Evolutionary conservation across 2,113 vertebrate species (phyloP).

Genomic region (Glaucidium brasilianum): DNA sequence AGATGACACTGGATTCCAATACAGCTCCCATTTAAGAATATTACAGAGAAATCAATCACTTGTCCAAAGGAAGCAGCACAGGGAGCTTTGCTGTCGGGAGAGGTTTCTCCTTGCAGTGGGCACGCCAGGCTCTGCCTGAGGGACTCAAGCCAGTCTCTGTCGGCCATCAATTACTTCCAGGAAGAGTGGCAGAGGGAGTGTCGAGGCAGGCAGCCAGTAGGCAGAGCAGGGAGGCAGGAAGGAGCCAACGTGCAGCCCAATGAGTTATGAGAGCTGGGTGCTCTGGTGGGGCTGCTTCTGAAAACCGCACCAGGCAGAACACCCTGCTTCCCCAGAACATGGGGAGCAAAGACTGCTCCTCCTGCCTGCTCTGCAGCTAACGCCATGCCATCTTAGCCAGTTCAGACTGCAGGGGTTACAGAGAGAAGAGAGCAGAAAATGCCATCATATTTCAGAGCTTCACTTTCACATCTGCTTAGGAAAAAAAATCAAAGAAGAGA

Average conservation of each 20-base stretch:
- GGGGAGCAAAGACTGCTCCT: neutral
- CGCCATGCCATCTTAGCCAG: rapidly evolving
- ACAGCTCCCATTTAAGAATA: conserved; percentile 84
- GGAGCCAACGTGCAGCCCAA: neutral
- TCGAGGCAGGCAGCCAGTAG: neutral
- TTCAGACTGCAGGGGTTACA: rapidly evolving
- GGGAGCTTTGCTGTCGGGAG: conserved; percentile 33
- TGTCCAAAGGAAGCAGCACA: conserved; percentile 69
- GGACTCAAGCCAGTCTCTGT: conserved; percentile 73
- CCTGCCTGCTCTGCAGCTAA: neutral
- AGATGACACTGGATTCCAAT: conserved; percentile 44
- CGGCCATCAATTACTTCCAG: conserved; percentile 71
- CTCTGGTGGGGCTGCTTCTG: neutral
- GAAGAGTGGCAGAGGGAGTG: neutral
- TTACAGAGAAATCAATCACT: conserved; percentile 86
- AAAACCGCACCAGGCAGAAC: neutral
- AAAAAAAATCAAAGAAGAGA: neutral
- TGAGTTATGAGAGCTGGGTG: neutral
- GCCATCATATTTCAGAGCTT: neutral
- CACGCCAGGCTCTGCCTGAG: conserved; percentile 57
- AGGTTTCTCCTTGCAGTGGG: conserved; percentile 49
- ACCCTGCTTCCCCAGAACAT: neutral
- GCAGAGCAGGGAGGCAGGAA: neutral
- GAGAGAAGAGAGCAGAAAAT: neutral
- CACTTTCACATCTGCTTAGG: rapidly evolving